These are phyloP conservation scores for Archaeoteleia sp. DNA, from an alignment of 2,888 invertebrate species.

Conservation along the genomic window DNA sequence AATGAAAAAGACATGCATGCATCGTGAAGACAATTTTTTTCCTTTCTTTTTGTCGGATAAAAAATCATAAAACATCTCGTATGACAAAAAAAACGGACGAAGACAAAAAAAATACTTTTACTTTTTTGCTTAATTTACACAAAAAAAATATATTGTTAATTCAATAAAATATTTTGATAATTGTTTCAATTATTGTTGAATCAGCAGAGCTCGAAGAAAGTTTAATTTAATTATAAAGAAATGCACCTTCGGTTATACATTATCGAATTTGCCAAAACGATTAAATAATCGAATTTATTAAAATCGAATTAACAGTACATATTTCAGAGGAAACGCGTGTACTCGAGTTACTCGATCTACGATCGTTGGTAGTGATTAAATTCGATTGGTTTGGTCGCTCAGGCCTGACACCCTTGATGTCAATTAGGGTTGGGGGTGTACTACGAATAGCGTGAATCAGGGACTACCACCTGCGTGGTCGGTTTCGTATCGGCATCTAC, in stretches of 20 bases:
- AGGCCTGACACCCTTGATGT: constrained; percentile 31
- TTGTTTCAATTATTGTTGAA: no score
- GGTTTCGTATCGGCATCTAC: background rate
- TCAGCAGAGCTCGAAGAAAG: no score
- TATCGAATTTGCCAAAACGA: constrained; percentile 20
- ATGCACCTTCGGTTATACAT: constrained; percentile 13
- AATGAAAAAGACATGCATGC: no score
- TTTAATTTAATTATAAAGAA: background rate
- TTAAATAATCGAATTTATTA: constrained; percentile 14
- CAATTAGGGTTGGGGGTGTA: constrained; percentile 23
- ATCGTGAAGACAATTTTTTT: no score
- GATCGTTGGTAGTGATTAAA: constrained; percentile 21
- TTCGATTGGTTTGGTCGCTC: constrained; percentile 31
- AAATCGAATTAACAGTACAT: constrained; percentile 7
- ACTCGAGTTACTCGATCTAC: constrained; percentile 11
- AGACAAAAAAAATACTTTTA: no score
- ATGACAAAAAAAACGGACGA: no score
- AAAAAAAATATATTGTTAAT: no score
- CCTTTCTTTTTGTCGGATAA: no score
- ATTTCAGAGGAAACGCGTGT: constrained; percentile 13
- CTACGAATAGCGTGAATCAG: constrained; percentile 18
- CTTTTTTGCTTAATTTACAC: no score
- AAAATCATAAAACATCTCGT: no score
- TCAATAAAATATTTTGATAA: no score
- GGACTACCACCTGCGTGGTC: constrained; percentile 35